Conservation (phyloP, 2,113 vertebrate genomes). For the Saccopteryx bilineata region DNA sequence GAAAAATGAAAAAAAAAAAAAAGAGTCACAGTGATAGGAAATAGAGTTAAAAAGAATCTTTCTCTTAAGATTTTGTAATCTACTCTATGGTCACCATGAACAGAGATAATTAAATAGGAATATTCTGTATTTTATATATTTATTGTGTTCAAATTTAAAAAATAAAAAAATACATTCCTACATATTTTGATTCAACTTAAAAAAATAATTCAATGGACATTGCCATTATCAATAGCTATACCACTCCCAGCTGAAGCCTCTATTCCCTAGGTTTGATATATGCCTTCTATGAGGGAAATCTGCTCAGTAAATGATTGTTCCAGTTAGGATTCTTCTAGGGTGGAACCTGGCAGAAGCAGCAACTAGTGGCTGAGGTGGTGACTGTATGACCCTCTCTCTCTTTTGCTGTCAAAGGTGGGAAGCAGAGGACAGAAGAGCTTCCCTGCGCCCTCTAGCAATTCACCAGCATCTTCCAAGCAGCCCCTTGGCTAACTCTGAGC, state of each 20-base stretch:
- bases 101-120: not conserved
- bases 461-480: conserved; percentile 9
- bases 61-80: conserved; percentile 30
- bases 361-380: not conserved
- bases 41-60: not conserved
- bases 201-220: not conserved
- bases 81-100: not conserved
- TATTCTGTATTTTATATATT: not conserved
- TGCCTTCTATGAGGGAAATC: not conserved
- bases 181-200: not conserved
- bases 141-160: not conserved
- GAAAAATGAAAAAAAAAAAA: no score
- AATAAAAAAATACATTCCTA: not conserved
- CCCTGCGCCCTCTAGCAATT: not conserved
- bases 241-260: rapidly evolving
- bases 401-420: not conserved
- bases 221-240: not conserved
- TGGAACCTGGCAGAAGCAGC: not conserved
- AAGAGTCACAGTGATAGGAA: not conserved
- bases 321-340: not conserved
- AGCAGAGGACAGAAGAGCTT: not conserved
- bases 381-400: not conserved
- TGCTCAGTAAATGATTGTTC: not conserved
- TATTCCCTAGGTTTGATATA: not conserved
- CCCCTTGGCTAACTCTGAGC: conserved; percentile 1